Conservation (phyloP, 2,113 vertebrate species). For the Entosphenus tridentatus region DNA sequence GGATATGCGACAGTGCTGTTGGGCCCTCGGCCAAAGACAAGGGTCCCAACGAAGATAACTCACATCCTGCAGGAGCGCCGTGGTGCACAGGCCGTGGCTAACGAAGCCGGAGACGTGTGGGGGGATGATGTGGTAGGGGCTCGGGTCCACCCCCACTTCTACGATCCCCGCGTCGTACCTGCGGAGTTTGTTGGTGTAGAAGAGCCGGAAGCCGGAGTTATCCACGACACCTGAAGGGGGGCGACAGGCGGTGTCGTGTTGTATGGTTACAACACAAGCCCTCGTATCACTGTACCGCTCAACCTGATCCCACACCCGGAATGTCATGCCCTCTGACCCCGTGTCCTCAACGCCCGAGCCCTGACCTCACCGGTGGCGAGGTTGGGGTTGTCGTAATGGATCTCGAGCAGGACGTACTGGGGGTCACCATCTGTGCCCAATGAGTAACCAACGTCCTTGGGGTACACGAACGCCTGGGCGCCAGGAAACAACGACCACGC, state of each 20-base stretch:
- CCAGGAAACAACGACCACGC: not conserved
- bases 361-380: slow-evolving; percentile 4
- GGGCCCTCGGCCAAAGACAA: not conserved
- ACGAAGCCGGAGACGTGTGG: not conserved
- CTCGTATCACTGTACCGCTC: not conserved
- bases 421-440: not conserved
- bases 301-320: too few relatives aligned
- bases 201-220: slow-evolving; percentile 3
- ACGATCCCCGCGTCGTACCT: not conserved
- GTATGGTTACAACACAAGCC: not conserved
- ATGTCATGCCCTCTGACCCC: not conserved
- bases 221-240: not conserved
- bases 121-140: not conserved
- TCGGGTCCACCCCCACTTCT: not conserved
- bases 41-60: not conserved
- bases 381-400: slow-evolving; percentile 3
- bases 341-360: not conserved
- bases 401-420: not conserved
- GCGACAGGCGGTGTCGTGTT: not conserved
- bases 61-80: not conserved
- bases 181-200: not conserved
- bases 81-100: slow-evolving; percentile 1
- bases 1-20: not conserved
- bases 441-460: not conserved
- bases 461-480: slow-evolving; percentile 3